Evolutionary conservation across 2,888 invertebrate species (phyloP).

Genomic region (Lottia scabra): DNA sequence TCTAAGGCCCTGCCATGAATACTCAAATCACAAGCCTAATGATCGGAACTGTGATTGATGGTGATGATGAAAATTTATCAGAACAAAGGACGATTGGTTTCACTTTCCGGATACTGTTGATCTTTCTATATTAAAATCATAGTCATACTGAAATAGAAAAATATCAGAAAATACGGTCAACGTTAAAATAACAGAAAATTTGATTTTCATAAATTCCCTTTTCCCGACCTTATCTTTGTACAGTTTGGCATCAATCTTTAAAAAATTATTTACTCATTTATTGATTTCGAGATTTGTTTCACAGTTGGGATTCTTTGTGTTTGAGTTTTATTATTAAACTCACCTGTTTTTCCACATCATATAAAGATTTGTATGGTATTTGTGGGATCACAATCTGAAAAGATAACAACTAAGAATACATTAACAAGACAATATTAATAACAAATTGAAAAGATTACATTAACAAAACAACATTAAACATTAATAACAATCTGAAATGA

Average conservation of each 20-base stretch:
- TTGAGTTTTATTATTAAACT: not conserved
- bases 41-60: not conserved
- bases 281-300: no score
- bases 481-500: not conserved
- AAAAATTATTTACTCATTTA: no score
- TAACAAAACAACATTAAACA: no score
- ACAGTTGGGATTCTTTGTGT: no score
- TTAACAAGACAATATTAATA: not conserved
- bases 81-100: not conserved
- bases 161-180: no score
- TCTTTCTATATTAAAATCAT: slow-evolving; percentile 47
- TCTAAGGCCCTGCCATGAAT: no score
- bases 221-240: no score
- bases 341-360: slow-evolving; percentile 55
- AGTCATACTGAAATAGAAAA: slow-evolving; percentile 46
- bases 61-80: no score
- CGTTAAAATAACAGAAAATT: no score
- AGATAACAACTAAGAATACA: not conserved
- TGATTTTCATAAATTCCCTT: no score
- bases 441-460: no score
- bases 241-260: no score
- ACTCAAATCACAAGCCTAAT: not conserved
- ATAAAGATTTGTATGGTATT: slow-evolving; percentile 37
- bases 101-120: slow-evolving; percentile 23
- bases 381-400: slow-evolving; percentile 41